Evolutionary conservation across 2,888 invertebrate species (phyloP).

Genomic region (Parascotia fuliginaria): DNA sequence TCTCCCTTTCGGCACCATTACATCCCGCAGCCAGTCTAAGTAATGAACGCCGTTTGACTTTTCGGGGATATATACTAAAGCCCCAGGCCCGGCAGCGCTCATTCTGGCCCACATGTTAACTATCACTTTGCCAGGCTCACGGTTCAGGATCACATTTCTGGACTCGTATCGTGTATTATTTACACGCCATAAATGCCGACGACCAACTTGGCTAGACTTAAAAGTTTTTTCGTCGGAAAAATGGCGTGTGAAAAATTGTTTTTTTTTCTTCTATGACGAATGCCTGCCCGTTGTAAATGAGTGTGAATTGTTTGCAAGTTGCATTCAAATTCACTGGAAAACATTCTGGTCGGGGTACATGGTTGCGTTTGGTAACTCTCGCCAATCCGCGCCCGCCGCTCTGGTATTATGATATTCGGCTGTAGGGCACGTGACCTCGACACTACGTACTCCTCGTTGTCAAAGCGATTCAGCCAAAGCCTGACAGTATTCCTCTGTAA

Average conservation of each 20-base stretch:
- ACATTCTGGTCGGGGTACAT: background rate
- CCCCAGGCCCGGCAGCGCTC: background rate
- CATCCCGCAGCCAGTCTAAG: conserved; percentile 7
- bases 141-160: background rate
- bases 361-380: background rate
- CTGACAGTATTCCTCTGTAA: background rate
- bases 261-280: conserved; percentile 1
- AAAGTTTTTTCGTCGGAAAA: conserved; percentile 28
- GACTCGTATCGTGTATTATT: conserved; percentile 16
- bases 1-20: conserved; percentile 11
- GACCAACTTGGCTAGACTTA: conserved; percentile 19
- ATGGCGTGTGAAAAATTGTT: conserved; percentile 28
- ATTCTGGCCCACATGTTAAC: background rate
- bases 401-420: background rate
- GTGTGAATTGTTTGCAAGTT: background rate
- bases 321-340: background rate
- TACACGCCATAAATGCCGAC: conserved; percentile 29
- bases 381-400: background rate
- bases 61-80: background rate
- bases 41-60: background rate
- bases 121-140: background rate
- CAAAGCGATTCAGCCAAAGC: background rate
- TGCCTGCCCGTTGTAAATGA: background rate
- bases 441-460: background rate
- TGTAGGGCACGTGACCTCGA: background rate